Conservation (phyloP, 2,797 vertebrate species). For the Diceros bicornis region DNA sequence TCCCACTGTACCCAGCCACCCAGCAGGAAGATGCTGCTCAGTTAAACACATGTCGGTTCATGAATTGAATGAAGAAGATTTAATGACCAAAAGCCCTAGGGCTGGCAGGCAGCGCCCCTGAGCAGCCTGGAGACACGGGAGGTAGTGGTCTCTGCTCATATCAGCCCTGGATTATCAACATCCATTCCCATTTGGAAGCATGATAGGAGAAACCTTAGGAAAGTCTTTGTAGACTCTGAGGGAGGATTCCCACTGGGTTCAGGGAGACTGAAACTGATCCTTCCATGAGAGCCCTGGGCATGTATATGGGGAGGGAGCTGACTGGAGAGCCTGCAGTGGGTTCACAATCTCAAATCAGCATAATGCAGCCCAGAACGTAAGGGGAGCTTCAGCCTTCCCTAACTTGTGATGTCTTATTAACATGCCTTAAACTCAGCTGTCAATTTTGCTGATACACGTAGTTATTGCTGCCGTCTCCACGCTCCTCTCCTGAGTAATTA, state of each 20-base stretch:
- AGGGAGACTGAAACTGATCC: not conserved
- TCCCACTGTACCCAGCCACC: not conserved
- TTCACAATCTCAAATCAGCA: not conserved
- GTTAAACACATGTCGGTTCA: not conserved
- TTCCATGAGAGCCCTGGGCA: not conserved
- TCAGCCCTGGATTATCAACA: not conserved
- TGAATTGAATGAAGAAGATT: not conserved
- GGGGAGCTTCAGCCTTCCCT: not conserved
- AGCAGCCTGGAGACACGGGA: not conserved
- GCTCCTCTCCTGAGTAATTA: not conserved
- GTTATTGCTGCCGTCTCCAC: not conserved
- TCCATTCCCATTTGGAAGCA: not conserved
- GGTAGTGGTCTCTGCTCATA: not conserved
- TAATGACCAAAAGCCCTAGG: not conserved
- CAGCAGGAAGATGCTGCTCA: not conserved
- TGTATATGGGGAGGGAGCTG: not conserved
- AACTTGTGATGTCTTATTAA: not conserved
- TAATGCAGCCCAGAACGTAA: not conserved
- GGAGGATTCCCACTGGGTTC: not conserved
- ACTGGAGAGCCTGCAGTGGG: not conserved
- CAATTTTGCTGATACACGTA: not conserved
- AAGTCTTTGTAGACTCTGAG: not conserved
- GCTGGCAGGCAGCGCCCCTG: not conserved
- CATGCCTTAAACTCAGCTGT: not conserved
- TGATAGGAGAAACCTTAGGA: not conserved